Conservation (phyloP, 2,888 invertebrate species). For the Erebia ligea region DNA sequence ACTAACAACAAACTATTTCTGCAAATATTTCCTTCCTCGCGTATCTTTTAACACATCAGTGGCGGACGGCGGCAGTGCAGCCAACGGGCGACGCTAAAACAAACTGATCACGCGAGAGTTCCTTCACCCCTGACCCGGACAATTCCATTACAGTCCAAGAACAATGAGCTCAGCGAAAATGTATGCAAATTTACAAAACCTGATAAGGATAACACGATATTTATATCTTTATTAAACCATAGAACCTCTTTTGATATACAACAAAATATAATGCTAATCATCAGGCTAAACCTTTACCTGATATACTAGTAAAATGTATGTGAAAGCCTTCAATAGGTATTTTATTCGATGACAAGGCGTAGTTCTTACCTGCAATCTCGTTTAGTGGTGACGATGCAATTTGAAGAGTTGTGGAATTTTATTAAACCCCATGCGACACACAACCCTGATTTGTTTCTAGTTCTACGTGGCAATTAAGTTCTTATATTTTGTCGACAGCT, state of each 20-base stretch:
- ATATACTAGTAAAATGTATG: too few relatives aligned
- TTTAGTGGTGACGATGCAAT: too few relatives aligned
- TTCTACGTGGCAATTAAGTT: too few relatives aligned
- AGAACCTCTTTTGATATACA: not conserved
- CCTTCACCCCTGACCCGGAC: conserved; percentile 74
- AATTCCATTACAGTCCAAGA: conserved; percentile 25
- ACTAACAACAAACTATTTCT: conserved; percentile 10
- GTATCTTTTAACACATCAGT: conserved; percentile 55
- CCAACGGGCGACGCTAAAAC: conserved; percentile 51
- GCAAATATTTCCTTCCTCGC: conserved; percentile 37
- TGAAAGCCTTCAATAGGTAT: too few relatives aligned
- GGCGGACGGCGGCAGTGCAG: conserved; percentile 60
- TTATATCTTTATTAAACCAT: not conserved
- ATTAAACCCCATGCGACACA: too few relatives aligned
- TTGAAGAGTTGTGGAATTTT: too few relatives aligned
- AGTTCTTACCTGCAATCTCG: too few relatives aligned
- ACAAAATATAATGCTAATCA: too few relatives aligned
- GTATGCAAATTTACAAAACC: conserved; percentile 22
- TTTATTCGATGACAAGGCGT: too few relatives aligned
- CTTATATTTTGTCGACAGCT: too few relatives aligned
- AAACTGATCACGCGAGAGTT: conserved; percentile 72
- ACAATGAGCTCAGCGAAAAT: conserved; percentile 31
- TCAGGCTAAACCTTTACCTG: too few relatives aligned
- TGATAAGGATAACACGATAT: not conserved
- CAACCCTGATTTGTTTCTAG: too few relatives aligned